Base-by-base conservation (phyloP, 2,888 invertebrate species). In the Quadriops clusia region DNA sequence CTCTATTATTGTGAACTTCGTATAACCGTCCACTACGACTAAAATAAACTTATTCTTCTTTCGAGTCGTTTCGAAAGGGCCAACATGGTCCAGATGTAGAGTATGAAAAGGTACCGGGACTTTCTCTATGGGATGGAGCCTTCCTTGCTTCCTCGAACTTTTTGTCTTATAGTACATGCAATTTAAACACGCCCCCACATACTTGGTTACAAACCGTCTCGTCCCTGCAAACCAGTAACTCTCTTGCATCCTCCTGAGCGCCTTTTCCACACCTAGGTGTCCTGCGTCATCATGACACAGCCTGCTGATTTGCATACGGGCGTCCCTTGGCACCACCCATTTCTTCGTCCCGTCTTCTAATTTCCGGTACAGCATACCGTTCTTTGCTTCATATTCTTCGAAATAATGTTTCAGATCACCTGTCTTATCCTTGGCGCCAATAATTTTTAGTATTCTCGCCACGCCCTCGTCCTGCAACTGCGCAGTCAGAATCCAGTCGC, bases 171-270 rank as follows among this genome's bases (percentile, higher is more conserved):
- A 44, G 17, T 46, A 47, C 5, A 47, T 14, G 30, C 48, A 56
- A 7, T 45, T 37, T 4, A 54, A 30, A 33, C 50, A 54, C 5
- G 48, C 42, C 4, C 34, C 32, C 5, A 54, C 43, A 29, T 54
- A 50, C 17, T 46, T 42, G 10, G 35, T 41, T 1, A 53, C 45
- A 31, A 49, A 52, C 2, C 39, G 29, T 24, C 41, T 14, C 41
- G 43, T 39, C 13, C 30, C 34, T 9, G 45, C 31, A 23, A 45
- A 45, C 36, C 39, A 45, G 32, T 45, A 45, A 23, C 41, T 39
- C 23, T 21, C 17, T 18, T 22, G 21, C 11, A 44, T 37, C 20
- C 35, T 17, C 22, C 32, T 18, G 6, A 42, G 10, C 5, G 41
- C 38, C 21, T 44, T 38, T 27, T 44, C 42, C 10, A 39, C 17